phyloP scores from a whole-genome alignment of 2,888 invertebrate genomes.

The Erynnis tages region DNA sequence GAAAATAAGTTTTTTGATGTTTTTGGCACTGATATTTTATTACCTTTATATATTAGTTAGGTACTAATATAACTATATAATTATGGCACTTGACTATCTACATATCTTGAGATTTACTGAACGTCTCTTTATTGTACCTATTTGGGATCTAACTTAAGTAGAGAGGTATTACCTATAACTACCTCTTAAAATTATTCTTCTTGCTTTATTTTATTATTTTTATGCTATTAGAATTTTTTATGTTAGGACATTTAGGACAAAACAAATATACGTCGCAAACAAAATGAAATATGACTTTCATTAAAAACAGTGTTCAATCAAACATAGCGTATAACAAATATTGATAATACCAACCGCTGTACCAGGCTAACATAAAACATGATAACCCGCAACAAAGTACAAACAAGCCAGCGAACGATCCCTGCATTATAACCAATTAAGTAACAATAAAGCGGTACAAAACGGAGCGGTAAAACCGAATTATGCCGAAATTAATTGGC shows the following conservation, averaged over 20 bases:
- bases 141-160: too few relatives aligned
- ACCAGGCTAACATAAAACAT: conserved; percentile 11
- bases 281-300: neutral
- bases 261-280: too few relatives aligned
- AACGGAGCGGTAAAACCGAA: conserved; percentile 58
- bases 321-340: neutral
- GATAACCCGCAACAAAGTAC: conserved; percentile 18
- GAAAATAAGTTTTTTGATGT: too few relatives aligned
- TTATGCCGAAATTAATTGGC: conserved; percentile 78
- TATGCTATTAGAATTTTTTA: too few relatives aligned
- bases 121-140: too few relatives aligned
- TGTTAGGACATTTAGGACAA: too few relatives aligned
- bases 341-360: neutral
- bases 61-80: too few relatives aligned
- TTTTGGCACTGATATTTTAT: too few relatives aligned
- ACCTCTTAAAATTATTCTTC: neutral
- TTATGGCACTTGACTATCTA: too few relatives aligned
- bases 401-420: conserved; percentile 31
- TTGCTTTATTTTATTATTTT: neutral
- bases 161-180: too few relatives aligned
- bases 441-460: conserved; percentile 62
- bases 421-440: conserved; percentile 54
- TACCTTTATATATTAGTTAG: too few relatives aligned
- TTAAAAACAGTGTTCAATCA: neutral
- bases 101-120: too few relatives aligned